Conservation (phyloP, 92 coral and sea anemone species). For the Desmophyllum pertusum region DNA sequence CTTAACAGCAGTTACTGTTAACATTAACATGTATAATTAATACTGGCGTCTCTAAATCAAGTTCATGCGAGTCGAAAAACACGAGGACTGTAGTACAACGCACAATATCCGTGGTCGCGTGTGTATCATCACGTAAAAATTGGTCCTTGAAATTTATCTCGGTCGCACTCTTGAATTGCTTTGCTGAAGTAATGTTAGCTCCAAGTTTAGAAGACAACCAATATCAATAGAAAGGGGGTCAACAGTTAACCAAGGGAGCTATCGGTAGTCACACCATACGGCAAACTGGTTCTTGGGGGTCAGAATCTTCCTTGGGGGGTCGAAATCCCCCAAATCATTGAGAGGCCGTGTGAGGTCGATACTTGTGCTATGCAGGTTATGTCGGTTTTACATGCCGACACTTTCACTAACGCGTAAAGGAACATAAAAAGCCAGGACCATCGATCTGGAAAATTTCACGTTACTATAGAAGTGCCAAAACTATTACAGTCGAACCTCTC, state of each 20-base stretch:
- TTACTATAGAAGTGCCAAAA: too few relatives aligned
- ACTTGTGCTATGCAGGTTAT: not conserved
- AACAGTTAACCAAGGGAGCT: not conserved
- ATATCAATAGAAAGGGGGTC: not conserved
- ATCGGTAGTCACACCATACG: too few relatives aligned
- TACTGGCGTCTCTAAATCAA: not conserved
- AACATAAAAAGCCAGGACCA: not conserved
- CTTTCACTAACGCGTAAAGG: not conserved
- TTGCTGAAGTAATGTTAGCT: too few relatives aligned
- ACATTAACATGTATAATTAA: not conserved
- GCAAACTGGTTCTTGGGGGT: not conserved
- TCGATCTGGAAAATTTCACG: not conserved
- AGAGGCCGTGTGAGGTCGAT: not conserved
- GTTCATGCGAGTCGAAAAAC: not conserved
- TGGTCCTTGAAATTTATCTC: not conserved
- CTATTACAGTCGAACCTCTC: not conserved
- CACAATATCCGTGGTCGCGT: not conserved
- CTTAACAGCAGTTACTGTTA: not conserved
- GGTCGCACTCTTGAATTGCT: not conserved
- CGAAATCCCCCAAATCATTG: too few relatives aligned
- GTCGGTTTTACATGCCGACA: not conserved
- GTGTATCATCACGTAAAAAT: not conserved
- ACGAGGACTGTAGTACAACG: not conserved
- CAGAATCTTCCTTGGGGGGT: not conserved
- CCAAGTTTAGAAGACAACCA: not conserved